Evolutionary conservation across 1,140 invertebrate species (phyloP).

Genomic region (Musca vetustissima): DNA sequence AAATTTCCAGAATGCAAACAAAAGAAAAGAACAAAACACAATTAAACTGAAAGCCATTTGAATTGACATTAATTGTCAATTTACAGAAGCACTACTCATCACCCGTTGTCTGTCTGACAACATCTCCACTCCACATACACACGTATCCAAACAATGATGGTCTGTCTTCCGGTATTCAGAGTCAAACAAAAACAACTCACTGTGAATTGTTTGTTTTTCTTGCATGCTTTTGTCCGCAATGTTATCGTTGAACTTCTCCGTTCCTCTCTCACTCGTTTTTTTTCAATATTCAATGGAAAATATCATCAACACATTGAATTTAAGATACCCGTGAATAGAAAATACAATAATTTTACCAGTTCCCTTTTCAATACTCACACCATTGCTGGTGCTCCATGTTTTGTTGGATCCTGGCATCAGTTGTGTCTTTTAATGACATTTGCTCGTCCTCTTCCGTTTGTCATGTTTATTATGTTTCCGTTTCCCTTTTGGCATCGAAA

Average conservation of each 20-base stretch:
- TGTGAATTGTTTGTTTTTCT: not conserved
- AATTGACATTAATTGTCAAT: constrained; percentile 54
- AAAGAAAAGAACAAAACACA: constrained; percentile 46
- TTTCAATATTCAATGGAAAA: not conserved
- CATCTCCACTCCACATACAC: too few species aligned
- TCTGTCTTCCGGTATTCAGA: too few species aligned
- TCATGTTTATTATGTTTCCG: constrained; percentile 7
- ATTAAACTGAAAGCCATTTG: constrained; percentile 54
- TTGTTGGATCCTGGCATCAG: constrained; percentile 2
- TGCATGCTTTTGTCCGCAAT: not conserved
- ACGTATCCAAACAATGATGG: too few species aligned
- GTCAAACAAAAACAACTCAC: too few species aligned
- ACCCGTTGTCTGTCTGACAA: constrained; percentile 33
- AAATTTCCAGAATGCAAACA: constrained; percentile 34
- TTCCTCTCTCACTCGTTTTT: too few species aligned
- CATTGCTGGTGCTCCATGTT: too few species aligned
- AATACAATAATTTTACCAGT: not conserved
- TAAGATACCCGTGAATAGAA: not conserved
- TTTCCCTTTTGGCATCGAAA: not conserved
- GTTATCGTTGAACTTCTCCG: not conserved
- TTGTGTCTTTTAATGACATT: constrained; percentile 8
- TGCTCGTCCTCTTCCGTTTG: constrained; percentile 1
- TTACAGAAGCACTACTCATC: constrained; percentile 50
- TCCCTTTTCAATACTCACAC: too few species aligned
- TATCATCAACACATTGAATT: constrained; percentile 19